Conservation (phyloP, 2,888 invertebrate genomes). For the Apodemia duryi region DNA sequence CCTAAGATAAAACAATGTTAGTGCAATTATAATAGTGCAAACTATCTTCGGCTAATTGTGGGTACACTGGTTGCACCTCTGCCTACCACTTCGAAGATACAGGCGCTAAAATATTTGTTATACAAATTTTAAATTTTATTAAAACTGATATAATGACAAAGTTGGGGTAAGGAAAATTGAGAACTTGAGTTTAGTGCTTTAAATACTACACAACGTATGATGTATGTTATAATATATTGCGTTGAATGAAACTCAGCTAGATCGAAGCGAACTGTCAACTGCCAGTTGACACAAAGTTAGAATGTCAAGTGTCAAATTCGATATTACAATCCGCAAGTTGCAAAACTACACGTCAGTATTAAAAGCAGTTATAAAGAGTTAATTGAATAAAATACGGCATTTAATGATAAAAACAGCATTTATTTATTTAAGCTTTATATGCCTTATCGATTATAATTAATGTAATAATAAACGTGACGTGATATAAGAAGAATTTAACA, state of each 20-base stretch:
- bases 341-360: conserved; percentile 64
- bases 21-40: too few relatives aligned
- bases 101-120: too few relatives aligned
- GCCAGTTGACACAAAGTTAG: conserved; percentile 14
- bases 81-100: too few relatives aligned
- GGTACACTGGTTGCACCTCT: too few relatives aligned
- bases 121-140: too few relatives aligned
- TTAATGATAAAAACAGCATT: conserved; percentile 19
- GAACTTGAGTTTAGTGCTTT: too few relatives aligned
- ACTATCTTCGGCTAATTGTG: too few relatives aligned
- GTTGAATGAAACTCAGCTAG: neutral
- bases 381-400: conserved; percentile 17
- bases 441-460: neutral
- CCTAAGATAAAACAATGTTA: too few relatives aligned
- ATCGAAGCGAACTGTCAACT: neutral
- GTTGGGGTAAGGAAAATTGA: too few relatives aligned
- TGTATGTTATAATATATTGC: neutral
- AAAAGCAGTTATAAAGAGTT: conserved; percentile 35
- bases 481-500: neutral
- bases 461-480: neutral
- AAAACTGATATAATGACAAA: too few relatives aligned
- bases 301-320: conserved; percentile 19
- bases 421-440: conserved; percentile 13
- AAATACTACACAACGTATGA: too few relatives aligned
- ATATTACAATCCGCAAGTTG: conserved; percentile 40